Percentiles rank a stretch among this genome's conserved stretches.
Evolutionary conservation across 2,888 invertebrate genomes (phyloP).

Genomic region (Luperina testacea): DNA sequence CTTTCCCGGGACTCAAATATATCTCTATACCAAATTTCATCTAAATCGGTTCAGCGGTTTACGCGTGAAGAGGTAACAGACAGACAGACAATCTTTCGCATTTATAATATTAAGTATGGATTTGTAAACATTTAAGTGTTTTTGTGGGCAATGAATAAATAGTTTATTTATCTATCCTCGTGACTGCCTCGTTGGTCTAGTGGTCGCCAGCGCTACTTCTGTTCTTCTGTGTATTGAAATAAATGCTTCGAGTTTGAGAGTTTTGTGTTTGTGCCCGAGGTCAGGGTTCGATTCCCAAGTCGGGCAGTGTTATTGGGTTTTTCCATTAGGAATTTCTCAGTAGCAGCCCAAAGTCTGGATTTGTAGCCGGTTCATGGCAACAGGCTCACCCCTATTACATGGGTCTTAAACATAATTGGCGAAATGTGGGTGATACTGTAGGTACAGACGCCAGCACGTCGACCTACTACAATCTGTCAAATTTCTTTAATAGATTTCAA

Average conservation of each 20-base stretch:
- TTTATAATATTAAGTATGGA: too few species aligned
- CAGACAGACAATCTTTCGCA: too few species aligned
- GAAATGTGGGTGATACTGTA: neutral
- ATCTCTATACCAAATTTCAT: too few species aligned
- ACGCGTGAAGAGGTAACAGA: too few species aligned
- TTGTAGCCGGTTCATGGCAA: neutral
- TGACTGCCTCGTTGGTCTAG: neutral
- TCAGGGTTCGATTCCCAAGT: neutral
- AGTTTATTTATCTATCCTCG: neutral
- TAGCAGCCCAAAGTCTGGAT: neutral
- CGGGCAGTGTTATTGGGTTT: neutral
- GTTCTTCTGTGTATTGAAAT: too few species aligned
- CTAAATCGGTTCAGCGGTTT: too few species aligned
- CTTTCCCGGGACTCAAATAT: too few species aligned
- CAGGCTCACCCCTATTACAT: neutral
- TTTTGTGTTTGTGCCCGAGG: too few species aligned
- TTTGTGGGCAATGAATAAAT: neutral
- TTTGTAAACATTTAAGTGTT: too few species aligned
- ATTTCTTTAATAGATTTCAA: too few species aligned
- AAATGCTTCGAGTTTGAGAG: too few species aligned
- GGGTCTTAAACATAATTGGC: neutral
- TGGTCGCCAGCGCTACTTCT: neutral
- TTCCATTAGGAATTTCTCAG: neutral
- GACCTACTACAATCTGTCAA: too few species aligned
- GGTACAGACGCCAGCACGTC: neutral